Evolutionary conservation across 2,888 invertebrate genomes (phyloP).

Genomic region (Pachycephus smyrnensis): DNA sequence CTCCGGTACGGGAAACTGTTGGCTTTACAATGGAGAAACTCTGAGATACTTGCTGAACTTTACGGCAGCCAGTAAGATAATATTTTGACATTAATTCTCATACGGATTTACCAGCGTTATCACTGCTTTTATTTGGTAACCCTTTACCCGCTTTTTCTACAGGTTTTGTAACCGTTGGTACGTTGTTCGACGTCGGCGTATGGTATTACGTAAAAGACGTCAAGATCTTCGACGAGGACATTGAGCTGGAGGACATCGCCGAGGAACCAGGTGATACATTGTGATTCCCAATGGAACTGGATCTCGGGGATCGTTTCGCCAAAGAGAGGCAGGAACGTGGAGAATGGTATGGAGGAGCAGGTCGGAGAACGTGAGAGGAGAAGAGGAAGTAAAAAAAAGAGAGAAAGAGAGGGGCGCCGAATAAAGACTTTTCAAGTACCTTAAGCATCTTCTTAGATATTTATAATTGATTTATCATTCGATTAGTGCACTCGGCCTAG

Average conservation of each 20-base stretch:
- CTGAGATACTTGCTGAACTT: constrained; percentile 76
- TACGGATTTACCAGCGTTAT: neutral
- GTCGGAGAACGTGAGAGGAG: constrained; percentile 14
- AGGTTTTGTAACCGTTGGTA: constrained; percentile 74
- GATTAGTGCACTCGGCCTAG: neutral
- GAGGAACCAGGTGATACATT: constrained; percentile 58
- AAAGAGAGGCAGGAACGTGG: constrained; percentile 14
- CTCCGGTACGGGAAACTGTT: constrained; percentile 78
- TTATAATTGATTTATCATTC: constrained; percentile 32
- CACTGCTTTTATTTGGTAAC: neutral
- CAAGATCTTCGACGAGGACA: constrained; percentile 77
- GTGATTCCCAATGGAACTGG: constrained; percentile 30
- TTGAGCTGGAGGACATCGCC: constrained; percentile 66
- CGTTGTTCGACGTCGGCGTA: constrained; percentile 75
- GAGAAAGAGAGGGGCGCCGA: constrained; percentile 34
- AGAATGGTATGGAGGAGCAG: constrained; percentile 2
- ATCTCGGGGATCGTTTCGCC: neutral
- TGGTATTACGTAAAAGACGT: constrained; percentile 79
- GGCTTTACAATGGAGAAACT: constrained; percentile 78
- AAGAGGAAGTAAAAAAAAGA: constrained; percentile 9
- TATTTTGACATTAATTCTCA: neutral
- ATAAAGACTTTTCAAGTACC: constrained; percentile 62
- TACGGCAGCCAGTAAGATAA: constrained; percentile 71
- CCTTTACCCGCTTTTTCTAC: constrained; percentile 8
- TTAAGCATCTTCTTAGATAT: constrained; percentile 57